Evolutionary conservation across 2,797 vertebrate species (phyloP).

Genomic region (Parotocinclus haroldoi): DNA sequence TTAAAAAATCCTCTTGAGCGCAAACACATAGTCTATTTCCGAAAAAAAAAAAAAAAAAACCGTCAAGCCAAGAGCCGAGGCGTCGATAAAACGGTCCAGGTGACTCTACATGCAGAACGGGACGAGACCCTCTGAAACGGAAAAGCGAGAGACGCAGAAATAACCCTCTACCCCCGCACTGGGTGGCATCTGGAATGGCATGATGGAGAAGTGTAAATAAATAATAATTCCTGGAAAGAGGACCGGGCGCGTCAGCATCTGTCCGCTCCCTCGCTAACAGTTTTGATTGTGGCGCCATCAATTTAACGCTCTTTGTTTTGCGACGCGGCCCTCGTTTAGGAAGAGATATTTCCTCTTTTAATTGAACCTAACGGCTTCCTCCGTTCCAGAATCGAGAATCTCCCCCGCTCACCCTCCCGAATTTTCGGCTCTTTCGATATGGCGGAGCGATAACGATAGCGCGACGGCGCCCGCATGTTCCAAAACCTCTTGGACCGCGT

Average conservation of each 20-base stretch:
- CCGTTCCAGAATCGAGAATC: conserved; percentile 60
- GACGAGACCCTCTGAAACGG: no score
- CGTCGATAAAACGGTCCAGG: background rate
- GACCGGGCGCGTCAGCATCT: conserved; percentile 82
- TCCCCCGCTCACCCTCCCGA: conserved; percentile 44
- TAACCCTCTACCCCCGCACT: conserved; percentile 57
- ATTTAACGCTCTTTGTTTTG: conserved; percentile 80
- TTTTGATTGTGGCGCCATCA: conserved; percentile 79
- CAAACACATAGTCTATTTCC: background rate
- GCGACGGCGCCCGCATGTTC: conserved; percentile 33
- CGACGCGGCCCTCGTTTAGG: conserved; percentile 63
- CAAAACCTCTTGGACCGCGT: conserved; percentile 41
- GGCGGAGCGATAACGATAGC: conserved; percentile 33
- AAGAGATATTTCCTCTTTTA: conserved; percentile 74
- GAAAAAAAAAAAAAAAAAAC: no score
- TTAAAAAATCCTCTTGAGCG: conserved; percentile 63
- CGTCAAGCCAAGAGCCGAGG: background rate
- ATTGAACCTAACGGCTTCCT: conserved; percentile 73
- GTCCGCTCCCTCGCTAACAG: conserved; percentile 81
- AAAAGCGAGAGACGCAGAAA: no score
- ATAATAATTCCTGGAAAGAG: conserved; percentile 84
- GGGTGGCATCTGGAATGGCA: conserved; percentile 78
- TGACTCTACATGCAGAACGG: no score
- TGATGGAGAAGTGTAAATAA: conserved; percentile 86
- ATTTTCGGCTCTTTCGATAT: conserved; percentile 37